Percentiles rank a stretch among this genome's conserved stretches.
These are phyloP conservation scores for Rutpela maculata DNA, from an alignment of 2,888 invertebrate genomes.

Conservation along the genomic window DNA sequence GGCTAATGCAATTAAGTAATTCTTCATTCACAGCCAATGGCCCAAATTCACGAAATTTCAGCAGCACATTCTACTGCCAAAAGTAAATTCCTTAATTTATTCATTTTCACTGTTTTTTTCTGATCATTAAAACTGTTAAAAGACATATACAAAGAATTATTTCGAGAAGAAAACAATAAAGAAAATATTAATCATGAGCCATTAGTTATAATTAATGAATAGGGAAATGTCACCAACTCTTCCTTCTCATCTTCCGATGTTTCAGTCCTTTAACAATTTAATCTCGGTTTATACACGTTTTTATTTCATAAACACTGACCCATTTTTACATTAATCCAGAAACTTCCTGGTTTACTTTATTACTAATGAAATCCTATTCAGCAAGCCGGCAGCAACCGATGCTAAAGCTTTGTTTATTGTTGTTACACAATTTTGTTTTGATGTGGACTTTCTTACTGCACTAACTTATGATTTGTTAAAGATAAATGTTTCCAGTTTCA, in stretches of 20 bases:
- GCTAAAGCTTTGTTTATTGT: slow-evolving; percentile 35
- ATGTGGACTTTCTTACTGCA: slow-evolving; percentile 4
- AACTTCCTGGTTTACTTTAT: slow-evolving; percentile 37
- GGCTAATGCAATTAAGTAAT: too few species aligned
- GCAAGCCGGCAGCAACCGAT: slow-evolving; percentile 25
- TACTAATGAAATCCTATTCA: slow-evolving; percentile 39
- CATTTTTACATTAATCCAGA: slow-evolving; percentile 38
- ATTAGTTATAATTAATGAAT: slow-evolving; percentile 38
- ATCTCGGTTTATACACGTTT: slow-evolving; percentile 37
- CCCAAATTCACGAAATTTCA: too few species aligned
- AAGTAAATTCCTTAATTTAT: background rate
- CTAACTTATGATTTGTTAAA: slow-evolving; percentile 20
- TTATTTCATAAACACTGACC: slow-evolving; percentile 40
- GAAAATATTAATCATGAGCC: slow-evolving; percentile 15
- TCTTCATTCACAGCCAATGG: too few species aligned
- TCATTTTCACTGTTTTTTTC: background rate
- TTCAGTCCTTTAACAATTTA: slow-evolving; percentile 28
- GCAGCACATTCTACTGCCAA: too few species aligned
- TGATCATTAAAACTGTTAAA: background rate
- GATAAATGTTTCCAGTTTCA: slow-evolving; percentile 1
- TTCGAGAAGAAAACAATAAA: slow-evolving; percentile 16
- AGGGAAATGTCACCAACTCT: slow-evolving; percentile 34
- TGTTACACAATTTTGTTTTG: slow-evolving; percentile 22
- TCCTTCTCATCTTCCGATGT: slow-evolving; percentile 19
- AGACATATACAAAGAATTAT: background rate